Conservation (phyloP, 2,888 invertebrate species). For the Hypercompe scribonia region DNA sequence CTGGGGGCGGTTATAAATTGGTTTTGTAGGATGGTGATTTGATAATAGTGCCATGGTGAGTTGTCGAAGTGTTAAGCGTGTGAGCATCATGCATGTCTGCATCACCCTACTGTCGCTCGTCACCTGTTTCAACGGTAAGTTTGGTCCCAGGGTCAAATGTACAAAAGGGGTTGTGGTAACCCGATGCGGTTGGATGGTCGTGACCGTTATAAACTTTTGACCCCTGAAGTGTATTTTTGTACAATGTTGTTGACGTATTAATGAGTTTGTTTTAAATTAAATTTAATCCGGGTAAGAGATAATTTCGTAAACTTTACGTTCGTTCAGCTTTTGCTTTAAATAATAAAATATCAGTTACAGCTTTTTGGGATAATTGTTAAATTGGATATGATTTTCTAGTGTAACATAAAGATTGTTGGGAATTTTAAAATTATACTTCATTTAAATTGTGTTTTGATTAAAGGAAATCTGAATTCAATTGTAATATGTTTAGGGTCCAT, state of each 20-base stretch:
- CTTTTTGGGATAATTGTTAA: constrained; percentile 29
- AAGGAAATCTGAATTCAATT: background rate
- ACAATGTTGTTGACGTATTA: constrained; percentile 13
- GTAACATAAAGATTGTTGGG: background rate
- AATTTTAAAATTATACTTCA: background rate
- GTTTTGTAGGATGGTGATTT: constrained; percentile 78
- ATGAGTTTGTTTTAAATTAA: constrained; percentile 1
- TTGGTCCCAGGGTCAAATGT: constrained; percentile 61
- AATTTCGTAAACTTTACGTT: background rate
- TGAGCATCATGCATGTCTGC: constrained; percentile 72
- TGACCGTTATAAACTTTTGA: constrained; percentile 59
- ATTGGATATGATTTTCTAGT: constrained; percentile 32
- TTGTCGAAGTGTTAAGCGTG: constrained; percentile 71
- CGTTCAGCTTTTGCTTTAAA: constrained; percentile 22
- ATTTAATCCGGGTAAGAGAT: background rate
- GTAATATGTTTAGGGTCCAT: background rate
- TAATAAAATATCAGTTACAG: constrained; percentile 28
- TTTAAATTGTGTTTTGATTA: background rate
- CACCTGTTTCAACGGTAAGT: constrained; percentile 82
- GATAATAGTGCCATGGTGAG: constrained; percentile 79
- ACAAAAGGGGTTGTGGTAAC: constrained; percentile 57
- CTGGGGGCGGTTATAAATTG: constrained; percentile 57
- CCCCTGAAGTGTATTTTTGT: constrained; percentile 32
- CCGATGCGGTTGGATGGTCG: constrained; percentile 66
- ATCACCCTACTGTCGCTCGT: constrained; percentile 74